These are phyloP conservation scores for Chrysochloris asiatica DNA, from an alignment of 2,113 vertebrate genomes.

Conservation along the genomic window DNA sequence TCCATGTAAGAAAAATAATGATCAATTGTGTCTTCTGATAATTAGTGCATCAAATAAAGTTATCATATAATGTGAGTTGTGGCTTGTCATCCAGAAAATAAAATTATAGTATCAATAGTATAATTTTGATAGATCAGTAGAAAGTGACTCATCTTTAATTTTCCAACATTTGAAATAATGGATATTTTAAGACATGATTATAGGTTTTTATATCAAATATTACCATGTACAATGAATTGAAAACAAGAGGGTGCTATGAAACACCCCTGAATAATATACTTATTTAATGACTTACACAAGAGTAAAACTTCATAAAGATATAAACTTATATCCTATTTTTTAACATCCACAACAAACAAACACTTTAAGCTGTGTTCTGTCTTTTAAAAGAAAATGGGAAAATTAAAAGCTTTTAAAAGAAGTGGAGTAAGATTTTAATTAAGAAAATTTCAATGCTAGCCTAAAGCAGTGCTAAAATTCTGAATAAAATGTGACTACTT, in stretches of 20 bases:
- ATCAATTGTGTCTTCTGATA: neutral
- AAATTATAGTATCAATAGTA: neutral
- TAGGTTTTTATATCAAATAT: neutral
- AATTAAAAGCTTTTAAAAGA: conserved; percentile 53
- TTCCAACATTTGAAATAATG: conserved; percentile 16
- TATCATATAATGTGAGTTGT: neutral
- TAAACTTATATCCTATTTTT: neutral
- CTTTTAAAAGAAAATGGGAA: conserved; percentile 39
- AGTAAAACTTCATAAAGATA: conserved; percentile 18
- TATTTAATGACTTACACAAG: neutral
- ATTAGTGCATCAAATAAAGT: neutral
- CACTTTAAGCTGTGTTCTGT: neutral
- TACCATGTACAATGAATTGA: neutral
- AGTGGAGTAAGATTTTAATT: conserved; percentile 40
- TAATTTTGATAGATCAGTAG: conserved; percentile 1
- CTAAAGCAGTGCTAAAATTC: conserved; percentile 11
- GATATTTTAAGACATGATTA: neutral
- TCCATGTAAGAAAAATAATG: neutral
- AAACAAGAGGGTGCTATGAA: conserved; percentile 13
- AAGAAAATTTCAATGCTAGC: conserved; percentile 36
- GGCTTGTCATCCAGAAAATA: neutral
- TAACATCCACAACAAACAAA: conserved; percentile 24
- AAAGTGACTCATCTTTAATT: conserved; percentile 19
- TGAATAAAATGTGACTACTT: conserved; percentile 61
- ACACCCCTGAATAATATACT: neutral